Evolutionary conservation across 2,113 vertebrate species (phyloP).

Genomic region (Rhombomys opimus): DNA sequence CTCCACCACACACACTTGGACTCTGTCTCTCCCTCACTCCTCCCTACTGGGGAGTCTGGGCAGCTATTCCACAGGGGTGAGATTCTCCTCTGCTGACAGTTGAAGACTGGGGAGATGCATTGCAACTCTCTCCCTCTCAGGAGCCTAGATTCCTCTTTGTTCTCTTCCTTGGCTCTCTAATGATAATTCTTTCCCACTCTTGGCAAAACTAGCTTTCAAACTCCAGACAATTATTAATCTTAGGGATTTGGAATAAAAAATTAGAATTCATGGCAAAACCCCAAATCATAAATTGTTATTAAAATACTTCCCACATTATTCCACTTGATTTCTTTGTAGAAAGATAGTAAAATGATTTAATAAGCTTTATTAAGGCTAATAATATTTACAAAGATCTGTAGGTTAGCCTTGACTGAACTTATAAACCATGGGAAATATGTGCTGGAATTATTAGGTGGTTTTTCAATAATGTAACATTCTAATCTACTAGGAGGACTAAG

Average conservation of each 20-base stretch:
- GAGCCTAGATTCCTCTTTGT: not conserved
- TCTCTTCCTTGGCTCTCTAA: not conserved
- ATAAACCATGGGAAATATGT: not conserved
- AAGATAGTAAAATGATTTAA: not conserved
- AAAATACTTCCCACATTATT: not conserved
- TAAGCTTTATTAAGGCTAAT: not conserved
- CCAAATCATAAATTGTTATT: not conserved
- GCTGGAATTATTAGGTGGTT: not conserved
- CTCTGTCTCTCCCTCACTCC: not conserved
- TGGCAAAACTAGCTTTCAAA: not conserved
- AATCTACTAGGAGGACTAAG: not conserved
- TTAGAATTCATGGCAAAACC: not conserved
- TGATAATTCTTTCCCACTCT: not conserved
- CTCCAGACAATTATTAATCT: not conserved
- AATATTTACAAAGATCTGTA: not conserved
- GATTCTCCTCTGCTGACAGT: not conserved
- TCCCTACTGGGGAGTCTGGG: not conserved
- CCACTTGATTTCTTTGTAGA: not conserved
- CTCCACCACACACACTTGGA: not conserved
- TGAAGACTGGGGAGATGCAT: no score
- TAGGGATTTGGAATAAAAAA: not conserved
- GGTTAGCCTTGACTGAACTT: not conserved
- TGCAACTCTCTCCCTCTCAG: not conserved
- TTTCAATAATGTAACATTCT: not conserved
- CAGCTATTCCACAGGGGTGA: not conserved